Evolutionary conservation across 2,888 invertebrate species (phyloP), one percentile per base, ranked within the genome.

Genomic region (Leptopilina myrica): DNA sequence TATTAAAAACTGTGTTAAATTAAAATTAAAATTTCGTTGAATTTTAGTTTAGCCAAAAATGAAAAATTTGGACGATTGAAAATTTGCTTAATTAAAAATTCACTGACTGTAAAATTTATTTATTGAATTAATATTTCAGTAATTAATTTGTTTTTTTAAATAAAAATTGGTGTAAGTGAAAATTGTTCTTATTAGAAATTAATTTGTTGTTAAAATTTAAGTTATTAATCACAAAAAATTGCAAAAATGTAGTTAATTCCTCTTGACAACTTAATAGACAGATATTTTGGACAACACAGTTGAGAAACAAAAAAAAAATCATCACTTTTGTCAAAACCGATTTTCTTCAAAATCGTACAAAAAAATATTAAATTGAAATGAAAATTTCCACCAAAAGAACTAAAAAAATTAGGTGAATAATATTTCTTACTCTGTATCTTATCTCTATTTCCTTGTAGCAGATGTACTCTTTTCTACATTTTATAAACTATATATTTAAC

Each of bases 251-350:
- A 14, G 49, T 49, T 46, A 69, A 69, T 20, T 49, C 14, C 26
- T 69, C 69, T 73, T 73, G 53, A 33, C n/a, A 14, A 59, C 14
- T 59, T 73, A 59, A 33, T 56, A 33, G 73, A 73, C 73, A 73
- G 73, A 73, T 56, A 33, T 73, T 49, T 73, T 56, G n/a, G 56
- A 56, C 73, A 73, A 56, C n/a, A 49, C n/a, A n/a, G 12, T 56
- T 53, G 73, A 56, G 33, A 33, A 33, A 33, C 5, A 33, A 33
- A 33, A 33, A 26, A 73, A 59, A 33, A 56, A 53, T n/a, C 5
- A 33, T 14, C 33, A 40, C 4, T 59, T 56, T 56, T 7, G 5
- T 43, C 43, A 3, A 33, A 62, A 62, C 15, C 9, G 62, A 20
- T 62, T 62, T 62, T 20, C 8, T 62, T 3, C 9, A 62, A 59